phyloP scores from a whole-genome alignment of 2,888 invertebrate genomes.

The Cryptocheilus praepositus region DNA sequence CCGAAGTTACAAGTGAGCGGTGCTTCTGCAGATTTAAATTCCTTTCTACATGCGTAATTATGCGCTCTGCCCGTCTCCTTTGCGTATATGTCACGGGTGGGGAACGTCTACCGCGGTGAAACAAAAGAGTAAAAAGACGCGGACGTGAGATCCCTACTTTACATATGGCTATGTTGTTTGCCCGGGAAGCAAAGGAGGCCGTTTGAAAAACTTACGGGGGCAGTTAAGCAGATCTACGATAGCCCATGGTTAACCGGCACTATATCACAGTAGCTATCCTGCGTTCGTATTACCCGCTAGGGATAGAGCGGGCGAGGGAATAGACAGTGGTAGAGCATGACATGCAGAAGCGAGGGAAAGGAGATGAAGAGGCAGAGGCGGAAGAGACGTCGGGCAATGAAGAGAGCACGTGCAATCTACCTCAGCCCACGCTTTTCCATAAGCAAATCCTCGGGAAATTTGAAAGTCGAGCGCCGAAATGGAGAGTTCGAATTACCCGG shows the following conservation, averaged over 20 bases:
- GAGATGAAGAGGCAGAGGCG: background rate
- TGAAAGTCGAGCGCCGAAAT: conserved; percentile 28
- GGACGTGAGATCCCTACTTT: no score
- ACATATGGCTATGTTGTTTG: no score
- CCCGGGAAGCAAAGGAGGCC: no score
- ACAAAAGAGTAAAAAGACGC: no score
- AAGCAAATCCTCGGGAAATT: conserved; percentile 39
- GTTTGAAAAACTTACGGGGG: conserved; percentile 59
- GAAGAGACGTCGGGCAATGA: background rate
- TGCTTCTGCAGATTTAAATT: no score
- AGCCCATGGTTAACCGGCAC: conserved; percentile 59
- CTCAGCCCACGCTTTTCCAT: conserved; percentile 30
- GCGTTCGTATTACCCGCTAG: conserved; percentile 29
- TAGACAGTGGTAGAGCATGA: background rate
- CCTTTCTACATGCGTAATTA: no score
- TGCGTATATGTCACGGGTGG: no score
- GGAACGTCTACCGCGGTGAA: no score
- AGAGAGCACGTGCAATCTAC: conserved; percentile 13
- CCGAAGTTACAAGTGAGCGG: no score
- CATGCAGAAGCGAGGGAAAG: conserved; percentile 1
- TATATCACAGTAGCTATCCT: conserved; percentile 46
- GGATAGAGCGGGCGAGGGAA: conserved; percentile 8
- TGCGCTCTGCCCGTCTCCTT: no score
- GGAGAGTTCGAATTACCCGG: conserved; percentile 26
- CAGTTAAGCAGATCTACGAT: conserved; percentile 62